phyloP scores from a whole-genome alignment of 2,113 vertebrate genomes.

The Plestiodon gilberti region DNA sequence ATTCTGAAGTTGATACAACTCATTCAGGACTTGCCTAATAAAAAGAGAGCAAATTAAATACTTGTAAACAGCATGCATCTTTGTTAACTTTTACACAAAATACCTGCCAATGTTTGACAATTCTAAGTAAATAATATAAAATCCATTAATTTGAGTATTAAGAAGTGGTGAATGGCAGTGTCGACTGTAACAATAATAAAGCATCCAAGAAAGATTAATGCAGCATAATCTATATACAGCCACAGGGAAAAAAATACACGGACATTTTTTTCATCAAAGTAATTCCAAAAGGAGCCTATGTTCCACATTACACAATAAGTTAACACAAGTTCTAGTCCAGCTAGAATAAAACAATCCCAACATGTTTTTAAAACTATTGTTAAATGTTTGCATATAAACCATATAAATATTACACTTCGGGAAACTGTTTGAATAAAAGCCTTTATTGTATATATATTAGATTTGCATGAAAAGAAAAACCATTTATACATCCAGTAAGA shows the following conservation, averaged over 20 bases:
- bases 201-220: conserved; percentile 33
- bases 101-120: conserved; percentile 33
- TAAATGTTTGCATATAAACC: conserved; percentile 33
- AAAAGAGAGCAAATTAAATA: conserved; percentile 20
- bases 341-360: conserved; percentile 59
- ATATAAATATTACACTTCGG: conserved; percentile 47
- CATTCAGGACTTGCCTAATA: conserved; percentile 50
- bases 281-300: conserved; percentile 27
- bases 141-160: conserved; percentile 24
- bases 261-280: conserved; percentile 30
- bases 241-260: conserved; percentile 16
- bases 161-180: conserved; percentile 28
- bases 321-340: conserved; percentile 70
- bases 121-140: conserved; percentile 57
- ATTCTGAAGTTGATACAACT: conserved; percentile 62
- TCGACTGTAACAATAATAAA: conserved; percentile 33
- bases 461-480: background rate
- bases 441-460: conserved; percentile 36
- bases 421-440: conserved; percentile 48
- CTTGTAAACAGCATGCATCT: conserved; percentile 23
- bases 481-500: background rate
- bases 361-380: conserved; percentile 15
- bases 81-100: conserved; percentile 28
- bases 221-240: conserved; percentile 54
- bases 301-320: conserved; percentile 50